Evolutionary conservation across 2,888 invertebrate genomes (phyloP).

Genomic region (Eucriotettix oculatus): DNA sequence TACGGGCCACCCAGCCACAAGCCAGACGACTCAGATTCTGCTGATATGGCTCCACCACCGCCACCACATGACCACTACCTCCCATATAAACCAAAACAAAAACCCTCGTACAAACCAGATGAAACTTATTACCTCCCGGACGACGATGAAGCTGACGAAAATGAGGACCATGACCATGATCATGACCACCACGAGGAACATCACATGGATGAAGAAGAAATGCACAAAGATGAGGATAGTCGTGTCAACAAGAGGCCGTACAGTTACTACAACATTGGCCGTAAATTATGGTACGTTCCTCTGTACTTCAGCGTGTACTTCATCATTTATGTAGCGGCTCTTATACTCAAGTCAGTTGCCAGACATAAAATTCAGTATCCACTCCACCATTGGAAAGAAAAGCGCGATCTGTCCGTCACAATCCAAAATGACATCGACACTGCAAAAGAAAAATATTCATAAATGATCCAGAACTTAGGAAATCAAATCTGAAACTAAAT

Average conservation of each 20-base stretch:
- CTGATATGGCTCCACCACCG: neutral
- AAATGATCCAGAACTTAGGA: too few relatives aligned
- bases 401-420: neutral
- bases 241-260: constrained; percentile 27
- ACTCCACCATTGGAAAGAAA: constrained; percentile 1
- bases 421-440: too few relatives aligned
- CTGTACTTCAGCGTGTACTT: constrained; percentile 55
- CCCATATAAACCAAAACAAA: neutral
- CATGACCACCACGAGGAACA: constrained; percentile 15
- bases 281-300: constrained; percentile 58
- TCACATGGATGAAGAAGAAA: constrained; percentile 16
- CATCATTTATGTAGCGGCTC: constrained; percentile 46
- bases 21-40: neutral
- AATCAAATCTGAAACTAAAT: too few relatives aligned
- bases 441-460: too few relatives aligned
- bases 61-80: neutral
- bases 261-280: constrained; percentile 58
- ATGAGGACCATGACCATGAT: constrained; percentile 25
- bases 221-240: constrained; percentile 10
- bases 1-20: neutral
- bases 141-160: neutral
- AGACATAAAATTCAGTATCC: constrained; percentile 47
- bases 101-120: neutral
- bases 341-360: constrained; percentile 53
- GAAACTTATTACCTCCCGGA: neutral